Evolutionary conservation across 2,797 vertebrate species (phyloP).

Genomic region (Crotalus adamanteus): DNA sequence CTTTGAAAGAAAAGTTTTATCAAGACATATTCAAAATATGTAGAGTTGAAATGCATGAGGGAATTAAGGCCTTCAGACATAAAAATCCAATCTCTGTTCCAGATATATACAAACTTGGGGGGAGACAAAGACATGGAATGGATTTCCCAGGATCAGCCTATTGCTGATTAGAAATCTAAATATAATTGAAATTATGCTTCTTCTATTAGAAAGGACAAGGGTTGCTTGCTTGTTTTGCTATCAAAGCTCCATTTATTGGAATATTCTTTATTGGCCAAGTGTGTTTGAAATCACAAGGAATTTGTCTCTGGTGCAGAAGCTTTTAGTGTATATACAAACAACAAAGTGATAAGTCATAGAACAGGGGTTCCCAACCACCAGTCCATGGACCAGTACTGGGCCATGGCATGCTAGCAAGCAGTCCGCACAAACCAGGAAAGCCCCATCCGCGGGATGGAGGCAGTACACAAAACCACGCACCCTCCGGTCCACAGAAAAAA

Average conservation of each 20-base stretch:
- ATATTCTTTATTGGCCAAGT: not conserved
- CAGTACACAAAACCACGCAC: too few species aligned
- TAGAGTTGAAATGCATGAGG: conserved; percentile 52
- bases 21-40: conserved; percentile 39
- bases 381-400: too few species aligned
- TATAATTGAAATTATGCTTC: not conserved
- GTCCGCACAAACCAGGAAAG: too few species aligned
- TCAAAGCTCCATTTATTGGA: conserved; percentile 6
- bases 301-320: not conserved
- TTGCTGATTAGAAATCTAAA: not conserved
- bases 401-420: too few species aligned
- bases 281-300: not conserved
- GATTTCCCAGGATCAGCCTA: too few species aligned
- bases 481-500: too few species aligned
- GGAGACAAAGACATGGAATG: not conserved
- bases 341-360: not conserved
- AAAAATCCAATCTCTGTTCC: conserved; percentile 35
- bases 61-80: conserved; percentile 38
- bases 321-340: not conserved
- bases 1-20: conserved; percentile 50
- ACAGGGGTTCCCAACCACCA: too few species aligned
- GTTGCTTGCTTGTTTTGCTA: not conserved
- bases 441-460: too few species aligned
- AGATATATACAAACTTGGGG: not conserved
- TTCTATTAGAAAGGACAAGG: not conserved